phyloP scores from a whole-genome alignment of 2,888 invertebrate species.

The Melanotus villosus region DNA sequence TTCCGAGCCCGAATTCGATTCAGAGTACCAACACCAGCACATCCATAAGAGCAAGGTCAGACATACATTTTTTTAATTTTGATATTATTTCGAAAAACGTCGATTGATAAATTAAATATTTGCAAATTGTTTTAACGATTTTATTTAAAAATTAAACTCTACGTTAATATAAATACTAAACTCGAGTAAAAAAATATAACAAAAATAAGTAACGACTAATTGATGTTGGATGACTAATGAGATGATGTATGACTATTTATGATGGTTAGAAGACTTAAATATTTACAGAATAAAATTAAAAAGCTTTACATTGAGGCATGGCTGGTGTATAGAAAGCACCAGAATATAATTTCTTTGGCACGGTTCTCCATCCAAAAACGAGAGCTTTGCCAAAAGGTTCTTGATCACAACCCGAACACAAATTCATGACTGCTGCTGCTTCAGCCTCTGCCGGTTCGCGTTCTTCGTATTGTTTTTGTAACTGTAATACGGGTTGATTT shows the following conservation, averaged over 20 bases:
- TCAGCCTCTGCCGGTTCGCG: slow-evolving; percentile 88
- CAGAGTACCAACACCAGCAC: slow-evolving; percentile 94
- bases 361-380: slow-evolving; percentile 82
- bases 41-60: slow-evolving; percentile 94
- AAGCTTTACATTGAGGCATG: slow-evolving; percentile 76
- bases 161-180: slow-evolving; percentile 29
- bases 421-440: slow-evolving; percentile 83
- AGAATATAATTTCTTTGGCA: slow-evolving; percentile 81
- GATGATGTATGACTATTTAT: slow-evolving; percentile 8
- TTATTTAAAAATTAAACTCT: slow-evolving; percentile 25
- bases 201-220: slow-evolving; percentile 11
- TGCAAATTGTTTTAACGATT: slow-evolving; percentile 4
- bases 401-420: slow-evolving; percentile 81
- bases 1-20: slow-evolving; percentile 95
- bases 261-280: slow-evolving; percentile 12
- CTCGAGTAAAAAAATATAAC: slow-evolving; percentile 10
- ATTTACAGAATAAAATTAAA: slow-evolving; percentile 64
- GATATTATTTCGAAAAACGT: not conserved
- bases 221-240: not conserved
- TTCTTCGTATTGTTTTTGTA: slow-evolving; percentile 79
- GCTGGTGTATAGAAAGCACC: slow-evolving; percentile 81
- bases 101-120: not conserved
- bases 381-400: slow-evolving; percentile 88
- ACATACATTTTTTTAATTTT: not conserved
- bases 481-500: slow-evolving; percentile 69